Conservation (phyloP, 1,140 invertebrate species). For the Probaryconus sp. region DNA sequence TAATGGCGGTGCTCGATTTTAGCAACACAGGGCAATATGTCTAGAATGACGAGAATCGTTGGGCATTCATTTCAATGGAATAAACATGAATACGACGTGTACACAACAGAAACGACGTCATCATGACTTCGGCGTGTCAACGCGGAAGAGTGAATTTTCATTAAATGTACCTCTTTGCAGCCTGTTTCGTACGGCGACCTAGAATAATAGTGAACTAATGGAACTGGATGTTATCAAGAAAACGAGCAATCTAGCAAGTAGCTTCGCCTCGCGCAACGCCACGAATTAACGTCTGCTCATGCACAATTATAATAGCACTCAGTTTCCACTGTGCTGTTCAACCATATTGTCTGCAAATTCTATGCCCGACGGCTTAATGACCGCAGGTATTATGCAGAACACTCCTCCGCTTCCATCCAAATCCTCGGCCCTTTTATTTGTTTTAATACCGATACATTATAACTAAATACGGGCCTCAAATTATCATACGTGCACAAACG, state of each 20-base stretch:
- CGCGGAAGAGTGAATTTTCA: conserved; percentile 43
- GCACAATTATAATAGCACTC: conserved; percentile 41
- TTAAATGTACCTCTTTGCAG: conserved; percentile 30
- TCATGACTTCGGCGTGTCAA: conserved; percentile 28
- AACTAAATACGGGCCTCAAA: neutral
- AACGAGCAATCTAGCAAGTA: conserved; percentile 47
- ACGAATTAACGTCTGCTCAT: conserved; percentile 46
- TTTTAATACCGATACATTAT: conserved; percentile 7
- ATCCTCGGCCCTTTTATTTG: conserved; percentile 14
- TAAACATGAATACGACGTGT: conserved; percentile 17
- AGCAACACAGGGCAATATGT: no score
- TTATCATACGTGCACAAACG: neutral
- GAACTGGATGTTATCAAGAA: conserved; percentile 45
- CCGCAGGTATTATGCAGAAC: conserved; percentile 28
- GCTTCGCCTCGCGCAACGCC: conserved; percentile 38
- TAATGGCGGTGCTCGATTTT: no score
- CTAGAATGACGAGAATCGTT: neutral
- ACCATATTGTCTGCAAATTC: conserved; percentile 42
- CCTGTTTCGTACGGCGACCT: conserved; percentile 40
- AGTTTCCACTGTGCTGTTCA: conserved; percentile 28
- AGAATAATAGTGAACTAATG: conserved; percentile 49
- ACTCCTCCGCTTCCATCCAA: conserved; percentile 10
- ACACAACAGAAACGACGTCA: conserved; percentile 25
- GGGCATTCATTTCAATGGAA: conserved; percentile 29
- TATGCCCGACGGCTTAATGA: conserved; percentile 39